Percentiles rank a stretch among this genome's conserved stretches.
phyloP scores from a whole-genome alignment of 2,797 vertebrate species.

The Lithobates pipiens region DNA sequence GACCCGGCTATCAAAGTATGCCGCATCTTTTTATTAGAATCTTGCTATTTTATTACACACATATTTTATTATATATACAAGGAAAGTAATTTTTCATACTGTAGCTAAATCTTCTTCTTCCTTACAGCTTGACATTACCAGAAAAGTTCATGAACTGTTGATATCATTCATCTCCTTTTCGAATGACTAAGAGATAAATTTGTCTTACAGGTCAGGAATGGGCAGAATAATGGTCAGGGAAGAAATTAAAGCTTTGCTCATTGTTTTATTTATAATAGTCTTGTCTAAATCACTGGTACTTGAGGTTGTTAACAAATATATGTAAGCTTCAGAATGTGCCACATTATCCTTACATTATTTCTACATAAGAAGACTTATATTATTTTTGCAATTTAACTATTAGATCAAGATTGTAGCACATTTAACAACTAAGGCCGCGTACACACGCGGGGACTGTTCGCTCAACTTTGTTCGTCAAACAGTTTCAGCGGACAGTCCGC shows the following conservation, averaged over 20 bases:
- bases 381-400: too few relatives aligned
- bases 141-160: conserved; percentile 39
- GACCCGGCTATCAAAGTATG: too few relatives aligned
- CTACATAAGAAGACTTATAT: too few relatives aligned
- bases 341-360: too few relatives aligned
- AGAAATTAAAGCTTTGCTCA: conserved; percentile 27
- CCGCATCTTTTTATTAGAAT: too few relatives aligned
- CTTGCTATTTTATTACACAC: background rate
- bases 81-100: background rate
- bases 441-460: too few relatives aligned
- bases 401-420: too few relatives aligned
- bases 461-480: too few relatives aligned
- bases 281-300: background rate
- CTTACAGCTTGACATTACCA: conserved; percentile 14
- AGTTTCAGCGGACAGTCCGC: too few relatives aligned
- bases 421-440: too few relatives aligned
- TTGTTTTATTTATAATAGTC: background rate
- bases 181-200: conserved; percentile 16
- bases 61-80: background rate
- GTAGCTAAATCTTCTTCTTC: background rate
- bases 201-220: conserved; percentile 29
- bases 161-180: conserved; percentile 15
- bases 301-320: background rate
- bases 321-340: background rate
- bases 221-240: background rate